Evolutionary conservation across 2,113 vertebrate species (phyloP), one percentile per base, ranked within the genome.

Genomic region (Lates calcarifer): DNA sequence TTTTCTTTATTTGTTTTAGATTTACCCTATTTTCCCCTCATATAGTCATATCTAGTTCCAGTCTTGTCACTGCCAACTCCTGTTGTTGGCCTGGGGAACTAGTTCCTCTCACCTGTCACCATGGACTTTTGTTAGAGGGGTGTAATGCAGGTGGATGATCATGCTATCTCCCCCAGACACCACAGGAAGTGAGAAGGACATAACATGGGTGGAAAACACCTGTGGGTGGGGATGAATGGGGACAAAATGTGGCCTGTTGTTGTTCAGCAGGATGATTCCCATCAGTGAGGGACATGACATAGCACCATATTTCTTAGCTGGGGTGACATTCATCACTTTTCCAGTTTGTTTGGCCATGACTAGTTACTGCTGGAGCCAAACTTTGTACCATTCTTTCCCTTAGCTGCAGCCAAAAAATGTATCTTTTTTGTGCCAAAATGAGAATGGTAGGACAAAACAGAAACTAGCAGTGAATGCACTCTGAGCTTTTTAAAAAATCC

Each of bases 81-180:
- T 12, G 3, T 74, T 64, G 18, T 14, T 71, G 53, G 77, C 87
- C 76, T 24, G 72, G 61, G 60, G 81, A 79, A 51, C 29, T 13
- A 55, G 41, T 63, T 74, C 60, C 71, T 88, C 86, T 76, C 88
- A 90, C 81, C 84, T 83, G 88, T 86, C 88, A 81, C 66, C 24
- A 58, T 51, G 22, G 55, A 49, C 70, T 67, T 75, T 72, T 45
- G 80, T 39, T 14, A 61, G 55, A 61, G 61, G 33, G 29, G 6
- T 74, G 47, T 85, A 64, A 85, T 77, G 67, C 66, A 66, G 66
- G 84, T 67, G 79, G 79, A 83, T 78, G 49, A 20, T 70, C 67
- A 58, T 82, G 76, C 31, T 5, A 45, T 63, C 41, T 39, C 33
- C 39, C 65, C 14, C 49, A 41, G 33, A 79, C 58, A 64, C 43